Evolutionary conservation across 1,140 invertebrate species (phyloP).

Genomic region (Sarcophaga peregrina): DNA sequence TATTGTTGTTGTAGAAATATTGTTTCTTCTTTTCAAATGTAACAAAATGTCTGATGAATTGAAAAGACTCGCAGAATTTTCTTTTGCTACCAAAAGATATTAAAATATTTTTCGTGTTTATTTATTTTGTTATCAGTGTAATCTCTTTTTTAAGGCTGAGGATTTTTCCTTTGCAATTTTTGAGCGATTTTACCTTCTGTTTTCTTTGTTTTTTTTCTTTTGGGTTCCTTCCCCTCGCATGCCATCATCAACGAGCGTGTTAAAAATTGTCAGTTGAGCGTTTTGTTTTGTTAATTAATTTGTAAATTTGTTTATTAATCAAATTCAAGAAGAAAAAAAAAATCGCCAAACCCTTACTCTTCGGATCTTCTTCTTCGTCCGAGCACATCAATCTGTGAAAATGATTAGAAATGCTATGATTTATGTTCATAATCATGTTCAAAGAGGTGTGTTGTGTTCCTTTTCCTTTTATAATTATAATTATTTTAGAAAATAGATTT

Average conservation of each 20-base stretch:
- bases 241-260: neutral
- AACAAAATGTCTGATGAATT: too few species aligned
- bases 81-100: too few species aligned
- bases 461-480: neutral
- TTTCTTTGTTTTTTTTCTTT: neutral
- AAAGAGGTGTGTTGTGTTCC: neutral
- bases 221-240: neutral
- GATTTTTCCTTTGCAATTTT: neutral
- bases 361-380: too few species aligned
- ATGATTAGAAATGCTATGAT: neutral
- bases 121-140: neutral
- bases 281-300: slow-evolving; percentile 37
- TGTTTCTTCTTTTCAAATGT: too few species aligned
- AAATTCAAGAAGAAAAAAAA: too few species aligned
- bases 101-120: neutral
- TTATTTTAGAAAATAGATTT: neutral
- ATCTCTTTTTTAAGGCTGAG: slow-evolving; percentile 7
- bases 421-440: neutral
- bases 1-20: too few species aligned
- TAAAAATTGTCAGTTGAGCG: slow-evolving; percentile 33
- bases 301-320: slow-evolving; percentile 30
- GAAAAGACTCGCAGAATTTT: too few species aligned
- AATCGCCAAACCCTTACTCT: too few species aligned
- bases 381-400: neutral
- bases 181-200: neutral